Evolutionary conservation across 1,140 invertebrate genomes (phyloP).

Genomic region (Choristoneura fumiferana): DNA sequence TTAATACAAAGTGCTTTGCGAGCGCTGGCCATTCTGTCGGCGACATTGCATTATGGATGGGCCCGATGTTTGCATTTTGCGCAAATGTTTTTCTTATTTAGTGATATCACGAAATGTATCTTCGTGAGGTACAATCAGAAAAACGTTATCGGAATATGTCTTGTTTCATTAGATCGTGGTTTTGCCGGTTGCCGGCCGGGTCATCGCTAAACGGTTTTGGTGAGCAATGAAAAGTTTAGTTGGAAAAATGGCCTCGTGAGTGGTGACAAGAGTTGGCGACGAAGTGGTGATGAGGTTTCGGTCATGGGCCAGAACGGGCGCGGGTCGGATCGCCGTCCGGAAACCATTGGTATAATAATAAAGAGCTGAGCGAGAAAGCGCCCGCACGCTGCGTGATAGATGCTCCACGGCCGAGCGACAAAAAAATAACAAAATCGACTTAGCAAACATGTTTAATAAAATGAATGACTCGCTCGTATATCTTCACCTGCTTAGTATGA

Average conservation of each 20-base stretch:
- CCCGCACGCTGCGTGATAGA: slow-evolving; percentile 73
- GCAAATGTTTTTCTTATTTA: slow-evolving; percentile 60
- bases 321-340: slow-evolving; percentile 47
- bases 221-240: no score
- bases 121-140: slow-evolving; percentile 4
- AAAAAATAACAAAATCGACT: slow-evolving; percentile 70
- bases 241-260: no score
- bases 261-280: no score
- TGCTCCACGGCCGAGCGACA: slow-evolving; percentile 53
- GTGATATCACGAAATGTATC: slow-evolving; percentile 52
- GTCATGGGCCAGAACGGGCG: no score
- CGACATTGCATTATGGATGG: slow-evolving; percentile 54
- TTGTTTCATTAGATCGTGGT: slow-evolving; percentile 9
- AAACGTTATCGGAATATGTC: slow-evolving; percentile 10
- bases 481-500: slow-evolving; percentile 77
- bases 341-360: slow-evolving; percentile 72
- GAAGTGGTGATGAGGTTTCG: no score
- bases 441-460: slow-evolving; percentile 60
- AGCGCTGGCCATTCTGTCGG: slow-evolving; percentile 53
- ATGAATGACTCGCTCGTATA: slow-evolving; percentile 55
- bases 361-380: slow-evolving; percentile 57
- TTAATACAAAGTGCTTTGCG: slow-evolving; percentile 71
- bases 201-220: no score
- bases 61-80: slow-evolving; percentile 48
- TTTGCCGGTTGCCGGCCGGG: slow-evolving; percentile 1